These are phyloP conservation scores for Cricetomys ansorgei DNA, from an alignment of 2,113 vertebrate species.

Conservation along the genomic window DNA sequence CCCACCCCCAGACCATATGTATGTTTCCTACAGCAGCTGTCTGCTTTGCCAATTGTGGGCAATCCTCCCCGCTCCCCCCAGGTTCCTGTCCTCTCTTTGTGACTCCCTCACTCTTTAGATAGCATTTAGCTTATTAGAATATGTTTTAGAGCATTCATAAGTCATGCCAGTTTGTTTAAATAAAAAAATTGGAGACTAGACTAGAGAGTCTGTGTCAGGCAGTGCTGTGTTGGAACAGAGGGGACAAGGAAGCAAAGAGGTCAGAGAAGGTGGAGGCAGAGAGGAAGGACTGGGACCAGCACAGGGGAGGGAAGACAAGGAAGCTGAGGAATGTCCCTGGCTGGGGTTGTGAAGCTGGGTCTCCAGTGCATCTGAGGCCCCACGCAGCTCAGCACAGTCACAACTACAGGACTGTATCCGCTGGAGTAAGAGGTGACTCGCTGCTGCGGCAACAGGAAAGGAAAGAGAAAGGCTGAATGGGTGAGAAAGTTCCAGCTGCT, in stretches of 20 bases:
- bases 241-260: no score
- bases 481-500: no score
- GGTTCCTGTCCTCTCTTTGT: no score
- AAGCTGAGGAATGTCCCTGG: no score
- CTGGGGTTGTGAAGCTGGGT: accelerated
- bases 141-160: conserved; percentile 59
- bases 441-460: neutral
- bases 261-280: neutral
- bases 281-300: neutral
- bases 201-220: conserved; percentile 13
- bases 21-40: neutral
- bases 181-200: conserved; percentile 20
- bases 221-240: neutral
- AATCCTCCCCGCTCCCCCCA: neutral
- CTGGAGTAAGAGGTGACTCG: neutral
- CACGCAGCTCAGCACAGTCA: neutral
- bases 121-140: neutral
- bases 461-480: neutral
- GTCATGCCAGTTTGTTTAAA: conserved; percentile 62
- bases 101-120: neutral
- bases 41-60: neutral
- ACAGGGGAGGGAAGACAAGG: no score
- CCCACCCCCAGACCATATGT: no score
- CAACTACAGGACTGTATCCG: neutral
- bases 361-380: neutral